phyloP scores from a whole-genome alignment of 1,140 invertebrate genomes.

The Myzus persicae region DNA sequence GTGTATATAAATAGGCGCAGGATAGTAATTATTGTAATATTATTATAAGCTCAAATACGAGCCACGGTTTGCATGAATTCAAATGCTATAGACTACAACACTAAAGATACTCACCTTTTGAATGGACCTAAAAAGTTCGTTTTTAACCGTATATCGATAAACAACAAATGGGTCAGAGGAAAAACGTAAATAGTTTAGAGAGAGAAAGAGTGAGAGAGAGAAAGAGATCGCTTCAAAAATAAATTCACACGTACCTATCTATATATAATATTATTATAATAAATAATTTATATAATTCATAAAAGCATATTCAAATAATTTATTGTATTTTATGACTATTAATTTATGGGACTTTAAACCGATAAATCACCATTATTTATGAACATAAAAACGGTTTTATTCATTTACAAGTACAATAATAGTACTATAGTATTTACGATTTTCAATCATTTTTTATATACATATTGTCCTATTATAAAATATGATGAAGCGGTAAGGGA shows the following conservation, averaged over 20 bases:
- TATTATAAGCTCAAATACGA: not conserved
- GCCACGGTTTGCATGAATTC: not conserved
- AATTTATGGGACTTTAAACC: constrained; percentile 1
- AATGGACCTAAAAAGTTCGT: not conserved
- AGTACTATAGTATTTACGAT: not conserved
- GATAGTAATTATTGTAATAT: not conserved
- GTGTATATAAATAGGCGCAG: not conserved
- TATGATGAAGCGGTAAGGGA: not conserved
- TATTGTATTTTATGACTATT: not conserved
- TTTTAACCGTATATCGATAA: not conserved
- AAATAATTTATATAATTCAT: constrained; percentile 19
- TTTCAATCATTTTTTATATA: not conserved
- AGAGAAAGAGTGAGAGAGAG: not conserved
- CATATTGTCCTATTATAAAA: not conserved
- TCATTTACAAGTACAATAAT: not conserved
- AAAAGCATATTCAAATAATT: constrained; percentile 25
- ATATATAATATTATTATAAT: not conserved
- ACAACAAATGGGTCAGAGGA: not conserved
- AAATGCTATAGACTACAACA: not conserved
- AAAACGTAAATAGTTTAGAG: not conserved
- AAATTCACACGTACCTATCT: not conserved
- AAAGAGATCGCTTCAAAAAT: not conserved
- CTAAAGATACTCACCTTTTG: not conserved
- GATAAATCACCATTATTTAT: not conserved
- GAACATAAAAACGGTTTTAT: not conserved